phyloP scores from a whole-genome alignment of 2,888 invertebrate species.

The Apamea monoglypha region DNA sequence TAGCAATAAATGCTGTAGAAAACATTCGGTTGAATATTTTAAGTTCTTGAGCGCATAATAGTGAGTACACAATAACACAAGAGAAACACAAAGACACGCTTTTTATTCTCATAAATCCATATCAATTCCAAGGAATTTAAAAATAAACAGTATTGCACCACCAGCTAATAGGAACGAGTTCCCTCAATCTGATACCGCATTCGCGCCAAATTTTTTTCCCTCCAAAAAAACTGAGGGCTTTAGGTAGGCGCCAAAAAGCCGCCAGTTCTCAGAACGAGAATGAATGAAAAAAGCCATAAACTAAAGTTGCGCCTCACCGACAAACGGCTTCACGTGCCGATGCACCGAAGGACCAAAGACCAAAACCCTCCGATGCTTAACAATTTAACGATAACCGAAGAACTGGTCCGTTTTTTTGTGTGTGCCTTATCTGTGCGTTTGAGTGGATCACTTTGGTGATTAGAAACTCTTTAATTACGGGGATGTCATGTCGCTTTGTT shows the following conservation, averaged over 20 bases:
- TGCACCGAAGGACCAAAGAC: slow-evolving; percentile 84
- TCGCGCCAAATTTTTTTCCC: slow-evolving; percentile 76
- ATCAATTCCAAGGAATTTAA: slow-evolving; percentile 52
- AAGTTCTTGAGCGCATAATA: slow-evolving; percentile 1
- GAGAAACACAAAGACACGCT: slow-evolving; percentile 23
- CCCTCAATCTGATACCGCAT: slow-evolving; percentile 64
- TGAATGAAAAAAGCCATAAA: slow-evolving; percentile 87
- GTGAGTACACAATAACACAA: neutral
- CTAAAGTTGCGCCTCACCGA: slow-evolving; percentile 78
- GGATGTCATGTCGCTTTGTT: slow-evolving; percentile 64
- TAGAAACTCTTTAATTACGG: slow-evolving; percentile 68
- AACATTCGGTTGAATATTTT: slow-evolving; percentile 16
- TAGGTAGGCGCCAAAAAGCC: slow-evolving; percentile 87
- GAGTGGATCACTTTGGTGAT: slow-evolving; percentile 68
- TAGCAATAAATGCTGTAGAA: slow-evolving; percentile 36
- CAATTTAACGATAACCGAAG: slow-evolving; percentile 81
- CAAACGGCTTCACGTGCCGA: slow-evolving; percentile 88
- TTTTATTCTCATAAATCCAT: slow-evolving; percentile 36
- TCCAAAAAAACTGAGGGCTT: slow-evolving; percentile 73
- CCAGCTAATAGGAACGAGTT: slow-evolving; percentile 57
- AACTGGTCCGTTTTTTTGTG: slow-evolving; percentile 74
- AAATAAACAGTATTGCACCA: slow-evolving; percentile 56
- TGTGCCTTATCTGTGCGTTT: slow-evolving; percentile 71
- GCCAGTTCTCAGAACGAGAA: slow-evolving; percentile 86
- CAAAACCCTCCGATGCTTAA: slow-evolving; percentile 79